Evolutionary conservation across 2,113 vertebrate species (phyloP).

Genomic region (Gnathonemus longibarbis): DNA sequence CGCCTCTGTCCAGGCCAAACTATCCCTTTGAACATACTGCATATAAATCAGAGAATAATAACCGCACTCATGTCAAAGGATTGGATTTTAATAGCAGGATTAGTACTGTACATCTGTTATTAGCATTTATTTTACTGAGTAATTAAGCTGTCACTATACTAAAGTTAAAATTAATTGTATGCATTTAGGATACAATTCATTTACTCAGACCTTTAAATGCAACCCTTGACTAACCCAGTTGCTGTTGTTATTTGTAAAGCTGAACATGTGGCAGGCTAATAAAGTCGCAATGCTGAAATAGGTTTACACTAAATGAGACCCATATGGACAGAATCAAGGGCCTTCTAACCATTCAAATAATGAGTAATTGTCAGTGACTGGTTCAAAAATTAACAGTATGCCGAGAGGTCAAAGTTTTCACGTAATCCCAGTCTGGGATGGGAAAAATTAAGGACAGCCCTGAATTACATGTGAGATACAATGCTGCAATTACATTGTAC

Average conservation of each 20-base stretch:
- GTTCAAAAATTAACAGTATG: slow-evolving; percentile 32
- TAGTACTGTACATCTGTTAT: not conserved
- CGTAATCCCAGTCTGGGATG: slow-evolving; percentile 50
- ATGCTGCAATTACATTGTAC: slow-evolving; percentile 34
- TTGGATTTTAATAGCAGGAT: not conserved
- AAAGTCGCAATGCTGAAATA: slow-evolving; percentile 5
- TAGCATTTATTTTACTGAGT: not conserved
- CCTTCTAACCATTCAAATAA: slow-evolving; percentile 32
- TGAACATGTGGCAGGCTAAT: not conserved
- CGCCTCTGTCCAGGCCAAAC: not conserved
- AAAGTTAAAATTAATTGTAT: not conserved
- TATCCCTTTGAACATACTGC: not conserved
- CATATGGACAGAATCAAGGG: slow-evolving; percentile 38
- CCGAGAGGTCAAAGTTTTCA: slow-evolving; percentile 25
- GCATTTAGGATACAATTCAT: not conserved
- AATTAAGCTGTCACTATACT: not conserved
- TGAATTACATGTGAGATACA: slow-evolving; percentile 43
- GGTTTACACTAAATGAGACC: slow-evolving; percentile 20
- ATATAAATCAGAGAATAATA: not conserved
- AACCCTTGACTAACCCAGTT: not conserved
- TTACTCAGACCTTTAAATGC: not conserved
- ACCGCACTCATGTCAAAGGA: not conserved
- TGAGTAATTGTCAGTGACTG: slow-evolving; percentile 29
- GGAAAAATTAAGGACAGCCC: slow-evolving; percentile 28
- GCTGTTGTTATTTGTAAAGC: not conserved